A percentile compares a stretch with the other conserved stretches of the same genome.
Evolutionary conservation across 2,888 invertebrate genomes (phyloP).

Genomic region (Bimastos eiseni): DNA sequence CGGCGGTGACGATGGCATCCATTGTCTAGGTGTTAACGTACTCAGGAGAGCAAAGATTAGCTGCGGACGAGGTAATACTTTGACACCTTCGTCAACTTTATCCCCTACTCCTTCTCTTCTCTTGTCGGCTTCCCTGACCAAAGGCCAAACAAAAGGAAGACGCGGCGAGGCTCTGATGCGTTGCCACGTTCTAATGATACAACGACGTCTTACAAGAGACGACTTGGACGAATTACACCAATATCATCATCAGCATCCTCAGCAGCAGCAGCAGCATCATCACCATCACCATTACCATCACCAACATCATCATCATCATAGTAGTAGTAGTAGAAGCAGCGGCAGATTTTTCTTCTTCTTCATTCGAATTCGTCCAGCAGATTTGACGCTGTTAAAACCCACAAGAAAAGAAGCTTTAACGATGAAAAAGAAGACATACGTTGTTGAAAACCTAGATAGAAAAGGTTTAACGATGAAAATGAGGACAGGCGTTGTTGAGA

Average conservation of each 20-base stretch:
- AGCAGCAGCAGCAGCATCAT: too few species aligned
- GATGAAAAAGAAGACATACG: too few species aligned
- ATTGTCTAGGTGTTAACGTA: constrained; percentile 13
- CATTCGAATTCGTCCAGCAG: too few species aligned
- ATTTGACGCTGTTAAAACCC: too few species aligned
- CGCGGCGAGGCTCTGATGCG: not conserved
- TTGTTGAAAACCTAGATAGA: too few species aligned
- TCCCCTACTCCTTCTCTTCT: not conserved
- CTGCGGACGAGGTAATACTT: not conserved
- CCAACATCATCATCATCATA: too few species aligned
- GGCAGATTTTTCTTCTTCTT: too few species aligned
- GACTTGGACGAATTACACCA: not conserved
- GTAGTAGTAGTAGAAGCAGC: too few species aligned
- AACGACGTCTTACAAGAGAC: not conserved
- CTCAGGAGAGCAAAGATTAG: constrained; percentile 13
- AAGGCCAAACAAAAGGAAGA: not conserved
- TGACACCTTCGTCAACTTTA: not conserved
- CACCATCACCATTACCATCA: too few species aligned
- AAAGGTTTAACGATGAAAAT: too few species aligned
- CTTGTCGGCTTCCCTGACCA: not conserved
- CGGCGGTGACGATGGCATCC: constrained; percentile 5
- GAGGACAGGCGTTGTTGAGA: too few species aligned
- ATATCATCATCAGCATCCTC: not conserved
- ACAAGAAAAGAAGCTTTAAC: too few species aligned
- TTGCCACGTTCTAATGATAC: not conserved